These are phyloP conservation scores for Trypoxylon attenuatum DNA, from an alignment of 2,888 invertebrate genomes.

Conservation along the genomic window DNA sequence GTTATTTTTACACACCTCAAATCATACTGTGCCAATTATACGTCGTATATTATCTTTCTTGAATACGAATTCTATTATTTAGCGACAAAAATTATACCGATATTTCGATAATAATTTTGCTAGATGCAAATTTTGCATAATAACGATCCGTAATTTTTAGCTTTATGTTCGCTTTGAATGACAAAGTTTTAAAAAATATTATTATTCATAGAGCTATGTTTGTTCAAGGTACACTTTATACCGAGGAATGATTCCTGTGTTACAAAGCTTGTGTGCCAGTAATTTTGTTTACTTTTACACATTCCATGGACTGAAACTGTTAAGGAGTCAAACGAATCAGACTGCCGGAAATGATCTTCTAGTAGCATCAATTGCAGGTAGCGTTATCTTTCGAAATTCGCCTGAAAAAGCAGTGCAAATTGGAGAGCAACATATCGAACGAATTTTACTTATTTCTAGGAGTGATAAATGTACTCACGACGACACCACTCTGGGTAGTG, in stretches of 20 bases:
- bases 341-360: constrained; percentile 84
- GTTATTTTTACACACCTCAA: neutral
- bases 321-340: constrained; percentile 73
- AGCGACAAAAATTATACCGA: too few species aligned
- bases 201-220: too few species aligned
- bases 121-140: too few species aligned
- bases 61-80: too few species aligned
- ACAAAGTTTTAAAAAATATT: too few species aligned
- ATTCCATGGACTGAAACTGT: constrained; percentile 87
- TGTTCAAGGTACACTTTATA: constrained; percentile 80
- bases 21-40: neutral
- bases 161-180: too few species aligned
- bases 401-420: neutral
- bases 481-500: constrained; percentile 95
- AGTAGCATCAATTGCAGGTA: constrained; percentile 86
- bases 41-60: too few species aligned
- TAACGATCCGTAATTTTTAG: too few species aligned
- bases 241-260: constrained; percentile 87
- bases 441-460: too few species aligned
- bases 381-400: neutral
- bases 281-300: constrained; percentile 97
- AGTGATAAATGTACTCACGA: constrained; percentile 87
- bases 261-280: constrained; percentile 89
- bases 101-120: too few species aligned
- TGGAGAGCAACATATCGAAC: too few species aligned